Evolutionary conservation across 2,113 vertebrate species (phyloP), one percentile per base, ranked within the genome.

Genomic region (Ceuthmochares aereus): DNA sequence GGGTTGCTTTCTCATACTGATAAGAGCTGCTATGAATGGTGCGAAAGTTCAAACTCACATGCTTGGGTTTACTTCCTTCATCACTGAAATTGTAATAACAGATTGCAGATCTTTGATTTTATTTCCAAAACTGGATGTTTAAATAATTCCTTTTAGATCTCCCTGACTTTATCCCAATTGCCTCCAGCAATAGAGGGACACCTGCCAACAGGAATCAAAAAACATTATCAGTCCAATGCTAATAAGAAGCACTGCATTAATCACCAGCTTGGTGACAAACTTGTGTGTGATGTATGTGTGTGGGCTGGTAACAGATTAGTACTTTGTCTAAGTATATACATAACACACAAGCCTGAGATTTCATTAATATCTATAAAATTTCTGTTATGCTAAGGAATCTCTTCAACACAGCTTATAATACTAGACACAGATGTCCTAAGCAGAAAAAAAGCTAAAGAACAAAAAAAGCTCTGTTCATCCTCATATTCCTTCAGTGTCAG

Each of bases 151-250:
- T 84, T 73, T 77, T 43, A 59, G 45, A 81, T 90, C 40, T 81
- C 60, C 12, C 60, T 77, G 20, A 68, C 47, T 84, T 80, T 84
- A 56, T 69, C 17, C 1, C 42, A 22, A 37, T 75, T 87, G 75
- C 91, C 84, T 92, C 40, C 76, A 94, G 80, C 75, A 42, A 43
- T 4, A 66, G 75, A 80, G 32, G 55, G 4, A 16, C 87, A 92
- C 82, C 87, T 95, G 95, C 92, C 94, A 96, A 42, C 40, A 25
- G 56, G 73, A 95, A 76, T 87, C 94, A 87, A 91, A 84, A 93
- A 30, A 93, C 82, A 43, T 93, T 89, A 91, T 37, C 3, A 0
- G 40, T 56, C 87, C 60, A 82, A 2, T 79, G 83, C 83, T 96
- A 93, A 93, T 89, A 64, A 82, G 79, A 32, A 84, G 42, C 70